A percentile compares a stretch with the other conserved stretches of the same genome.
Conservation (phyloP, 2,113 vertebrate species). For the Cyanoderma ruficeps region DNA sequence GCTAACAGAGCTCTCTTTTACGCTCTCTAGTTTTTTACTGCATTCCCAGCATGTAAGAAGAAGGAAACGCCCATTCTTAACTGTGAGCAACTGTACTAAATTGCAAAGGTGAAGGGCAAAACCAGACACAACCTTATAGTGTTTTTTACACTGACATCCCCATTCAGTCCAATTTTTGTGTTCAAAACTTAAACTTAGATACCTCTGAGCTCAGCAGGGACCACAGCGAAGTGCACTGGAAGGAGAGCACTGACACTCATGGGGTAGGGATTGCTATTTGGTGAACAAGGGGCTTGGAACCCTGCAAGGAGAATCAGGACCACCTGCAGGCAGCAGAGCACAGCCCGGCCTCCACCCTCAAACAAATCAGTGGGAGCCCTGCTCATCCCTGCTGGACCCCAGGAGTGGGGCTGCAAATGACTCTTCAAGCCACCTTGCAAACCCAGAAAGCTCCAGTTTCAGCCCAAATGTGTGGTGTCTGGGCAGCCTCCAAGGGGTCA, state of each 20-base stretch:
- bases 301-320: background rate
- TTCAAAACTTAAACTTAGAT: background rate
- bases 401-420: accelerated
- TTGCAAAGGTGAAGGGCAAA: background rate
- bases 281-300: background rate
- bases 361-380: background rate
- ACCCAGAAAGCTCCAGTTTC: background rate
- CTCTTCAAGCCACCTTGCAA: accelerated
- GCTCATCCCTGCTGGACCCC: background rate
- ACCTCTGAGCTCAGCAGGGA: background rate
- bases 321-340: background rate
- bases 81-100: background rate
- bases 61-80: background rate
- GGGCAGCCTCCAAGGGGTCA: background rate
- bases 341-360: background rate
- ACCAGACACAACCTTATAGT: background rate
- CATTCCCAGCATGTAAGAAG: background rate
- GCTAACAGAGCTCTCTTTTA: constrained; percentile 5
- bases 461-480: background rate
- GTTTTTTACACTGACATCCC: background rate
- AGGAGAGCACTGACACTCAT: background rate
- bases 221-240: background rate
- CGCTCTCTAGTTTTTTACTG: background rate
- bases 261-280: background rate
- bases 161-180: background rate